Evolutionary conservation across 2,888 invertebrate genomes (phyloP).

Genomic region (Polietes domitor): DNA sequence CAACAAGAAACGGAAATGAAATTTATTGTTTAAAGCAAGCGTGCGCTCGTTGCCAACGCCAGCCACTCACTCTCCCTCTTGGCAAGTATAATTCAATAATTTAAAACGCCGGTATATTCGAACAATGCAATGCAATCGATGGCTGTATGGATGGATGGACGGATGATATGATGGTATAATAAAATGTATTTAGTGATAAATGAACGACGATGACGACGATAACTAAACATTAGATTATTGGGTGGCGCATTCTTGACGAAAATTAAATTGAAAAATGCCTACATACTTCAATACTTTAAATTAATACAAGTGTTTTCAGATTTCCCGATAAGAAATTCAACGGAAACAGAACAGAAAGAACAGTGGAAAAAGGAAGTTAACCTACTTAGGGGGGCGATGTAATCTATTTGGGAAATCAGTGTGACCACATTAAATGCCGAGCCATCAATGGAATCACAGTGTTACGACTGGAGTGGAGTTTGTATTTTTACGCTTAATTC

Average conservation of each 20-base stretch:
- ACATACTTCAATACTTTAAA: neutral
- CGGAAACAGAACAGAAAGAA: neutral
- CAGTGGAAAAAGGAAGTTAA: slow-evolving; percentile 9
- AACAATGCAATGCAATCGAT: neutral
- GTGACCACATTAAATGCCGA: neutral
- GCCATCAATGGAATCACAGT: no score
- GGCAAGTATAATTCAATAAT: slow-evolving; percentile 22
- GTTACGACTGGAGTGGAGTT: no score
- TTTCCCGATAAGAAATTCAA: slow-evolving; percentile 19
- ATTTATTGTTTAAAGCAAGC: slow-evolving; percentile 32
- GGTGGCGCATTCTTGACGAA: slow-evolving; percentile 21
- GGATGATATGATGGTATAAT: slow-evolving; percentile 43
- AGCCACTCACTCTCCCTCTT: neutral
- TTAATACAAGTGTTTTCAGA: slow-evolving; percentile 19
- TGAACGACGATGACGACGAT: no score
- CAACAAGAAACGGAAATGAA: slow-evolving; percentile 42
- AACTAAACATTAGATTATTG: neutral
- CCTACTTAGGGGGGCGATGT: slow-evolving; percentile 4
- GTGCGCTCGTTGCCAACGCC: neutral
- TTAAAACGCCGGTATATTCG: slow-evolving; percentile 11
- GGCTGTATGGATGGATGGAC: neutral
- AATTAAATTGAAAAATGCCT: neutral
- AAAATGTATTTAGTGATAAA: slow-evolving; percentile 41
- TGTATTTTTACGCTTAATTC: no score
- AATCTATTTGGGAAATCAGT: slow-evolving; percentile 4